Conservation (phyloP, 2,797 vertebrate genomes). For the Carduelis carduelis region DNA sequence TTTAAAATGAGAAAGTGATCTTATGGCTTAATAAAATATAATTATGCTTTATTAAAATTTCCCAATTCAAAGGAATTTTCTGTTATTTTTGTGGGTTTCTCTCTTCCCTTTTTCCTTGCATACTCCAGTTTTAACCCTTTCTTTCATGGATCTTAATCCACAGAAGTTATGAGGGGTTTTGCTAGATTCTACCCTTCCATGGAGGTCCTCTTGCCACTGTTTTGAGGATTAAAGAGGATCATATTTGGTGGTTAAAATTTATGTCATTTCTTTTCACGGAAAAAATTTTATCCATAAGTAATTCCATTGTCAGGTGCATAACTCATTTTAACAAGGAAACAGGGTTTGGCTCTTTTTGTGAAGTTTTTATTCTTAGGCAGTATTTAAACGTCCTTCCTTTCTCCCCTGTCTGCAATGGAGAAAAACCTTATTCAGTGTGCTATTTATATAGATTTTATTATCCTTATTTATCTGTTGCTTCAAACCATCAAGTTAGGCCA, state of each 20-base stretch:
- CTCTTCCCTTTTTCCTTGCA: fast-evolving
- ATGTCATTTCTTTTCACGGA: neutral
- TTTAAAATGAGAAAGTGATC: neutral
- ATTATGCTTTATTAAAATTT: neutral
- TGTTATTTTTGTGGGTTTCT: neutral
- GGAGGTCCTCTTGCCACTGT: neutral
- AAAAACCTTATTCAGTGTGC: neutral
- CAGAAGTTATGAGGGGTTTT: neutral
- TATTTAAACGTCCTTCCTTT: neutral
- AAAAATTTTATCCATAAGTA: neutral
- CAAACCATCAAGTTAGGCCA: neutral
- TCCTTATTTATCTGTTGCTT: neutral
- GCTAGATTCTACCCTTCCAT: neutral
- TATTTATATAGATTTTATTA: neutral
- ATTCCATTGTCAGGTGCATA: neutral
- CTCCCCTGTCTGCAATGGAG: neutral
- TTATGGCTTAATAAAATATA: neutral
- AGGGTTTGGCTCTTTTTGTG: neutral
- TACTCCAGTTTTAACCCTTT: neutral
- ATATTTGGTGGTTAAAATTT: neutral
- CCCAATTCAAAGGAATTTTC: neutral
- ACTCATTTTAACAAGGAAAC: neutral
- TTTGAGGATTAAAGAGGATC: neutral
- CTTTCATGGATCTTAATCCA: neutral
- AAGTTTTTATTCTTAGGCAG: neutral